Conservation (phyloP, 2,888 invertebrate genomes). For the Eilema sororculum region DNA sequence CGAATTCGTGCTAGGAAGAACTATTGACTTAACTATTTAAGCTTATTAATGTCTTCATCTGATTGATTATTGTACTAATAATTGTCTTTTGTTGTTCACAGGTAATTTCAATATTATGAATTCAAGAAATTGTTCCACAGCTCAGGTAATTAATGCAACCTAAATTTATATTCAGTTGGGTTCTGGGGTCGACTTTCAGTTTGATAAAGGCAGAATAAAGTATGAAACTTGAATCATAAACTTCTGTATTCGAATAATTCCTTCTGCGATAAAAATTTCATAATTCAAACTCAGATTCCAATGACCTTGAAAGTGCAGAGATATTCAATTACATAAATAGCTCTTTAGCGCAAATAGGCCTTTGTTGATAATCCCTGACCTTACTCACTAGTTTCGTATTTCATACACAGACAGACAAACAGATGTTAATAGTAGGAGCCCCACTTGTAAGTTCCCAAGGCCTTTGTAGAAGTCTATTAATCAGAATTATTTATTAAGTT, state of each 20-base stretch:
- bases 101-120: slow-evolving; percentile 30
- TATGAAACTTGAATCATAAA: no score
- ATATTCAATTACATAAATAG: slow-evolving; percentile 1
- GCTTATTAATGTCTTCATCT: no score
- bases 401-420: not conserved
- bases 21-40: no score
- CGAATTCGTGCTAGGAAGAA: no score
- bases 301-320: not conserved
- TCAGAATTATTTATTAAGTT: slow-evolving; percentile 42
- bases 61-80: slow-evolving; percentile 8
- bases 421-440: not conserved
- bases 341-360: slow-evolving; percentile 4
- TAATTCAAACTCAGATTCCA: not conserved
- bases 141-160: no score
- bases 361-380: slow-evolving; percentile 17
- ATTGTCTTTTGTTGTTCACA: slow-evolving; percentile 31
- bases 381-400: slow-evolving; percentile 11
- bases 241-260: no score
- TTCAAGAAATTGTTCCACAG: not conserved
- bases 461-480: slow-evolving; percentile 39
- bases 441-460: slow-evolving; percentile 11
- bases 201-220: no score
- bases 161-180: no score
- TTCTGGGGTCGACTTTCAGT: no score
- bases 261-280: not conserved